phyloP scores from a whole-genome alignment of 2,797 vertebrate genomes.

The Rhinogobio ventralis region DNA sequence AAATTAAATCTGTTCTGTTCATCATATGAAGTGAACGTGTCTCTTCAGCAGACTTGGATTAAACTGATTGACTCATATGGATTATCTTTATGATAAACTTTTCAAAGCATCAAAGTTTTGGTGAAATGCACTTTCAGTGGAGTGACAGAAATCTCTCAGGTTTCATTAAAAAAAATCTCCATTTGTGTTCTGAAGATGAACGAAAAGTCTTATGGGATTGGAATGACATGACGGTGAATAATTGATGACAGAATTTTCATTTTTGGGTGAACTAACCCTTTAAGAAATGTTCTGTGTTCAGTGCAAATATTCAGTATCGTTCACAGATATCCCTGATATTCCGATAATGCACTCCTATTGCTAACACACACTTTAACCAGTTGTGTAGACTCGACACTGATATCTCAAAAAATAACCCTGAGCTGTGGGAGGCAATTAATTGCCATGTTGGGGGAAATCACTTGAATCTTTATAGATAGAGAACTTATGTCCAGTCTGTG shows the following conservation, averaged over 20 bases:
- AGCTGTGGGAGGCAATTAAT: constrained; percentile 82
- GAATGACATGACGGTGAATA: background rate
- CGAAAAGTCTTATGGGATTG: background rate
- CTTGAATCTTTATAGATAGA: constrained; percentile 79
- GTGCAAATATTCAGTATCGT: background rate
- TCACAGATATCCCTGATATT: constrained; percentile 13
- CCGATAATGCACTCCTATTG: constrained; percentile 40
- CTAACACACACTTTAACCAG: constrained; percentile 64
- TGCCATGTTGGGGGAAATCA: constrained; percentile 78
- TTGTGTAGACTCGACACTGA: constrained; percentile 73
- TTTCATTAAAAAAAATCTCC: background rate
- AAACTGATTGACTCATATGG: background rate
- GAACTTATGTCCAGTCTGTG: constrained; percentile 80
- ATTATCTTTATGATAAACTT: background rate
- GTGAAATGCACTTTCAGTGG: background rate
- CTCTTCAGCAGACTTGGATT: background rate
- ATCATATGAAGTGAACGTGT: background rate
- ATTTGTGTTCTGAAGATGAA: background rate
- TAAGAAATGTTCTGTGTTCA: background rate
- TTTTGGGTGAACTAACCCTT: background rate
- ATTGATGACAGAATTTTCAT: background rate
- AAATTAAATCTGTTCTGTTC: background rate
- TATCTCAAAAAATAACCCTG: constrained; percentile 75
- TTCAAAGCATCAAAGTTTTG: constrained; percentile 1
- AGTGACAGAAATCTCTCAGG: background rate